Conservation (phyloP, 2,888 invertebrate species). For the Drosophila mayaguana region DNA sequence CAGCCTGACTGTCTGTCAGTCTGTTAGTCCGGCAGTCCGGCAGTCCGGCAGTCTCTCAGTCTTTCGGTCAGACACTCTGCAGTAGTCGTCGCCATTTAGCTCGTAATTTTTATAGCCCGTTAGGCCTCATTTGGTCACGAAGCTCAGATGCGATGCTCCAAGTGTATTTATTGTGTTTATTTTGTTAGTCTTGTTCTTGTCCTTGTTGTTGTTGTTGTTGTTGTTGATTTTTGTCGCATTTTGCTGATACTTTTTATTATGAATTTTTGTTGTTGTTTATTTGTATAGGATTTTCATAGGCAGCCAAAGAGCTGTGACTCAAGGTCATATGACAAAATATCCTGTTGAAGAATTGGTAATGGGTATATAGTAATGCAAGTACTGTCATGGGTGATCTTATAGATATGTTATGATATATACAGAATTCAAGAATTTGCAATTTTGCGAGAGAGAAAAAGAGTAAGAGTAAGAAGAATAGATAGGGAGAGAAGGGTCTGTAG, state of each 20-base stretch:
- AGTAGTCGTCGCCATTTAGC: constrained; percentile 60
- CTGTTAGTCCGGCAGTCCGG: constrained; percentile 12
- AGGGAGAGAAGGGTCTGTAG: too few relatives aligned
- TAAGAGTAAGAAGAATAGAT: too few relatives aligned
- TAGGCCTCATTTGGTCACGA: constrained; percentile 66
- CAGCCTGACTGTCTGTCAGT: neutral
- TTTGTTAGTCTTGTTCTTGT: constrained; percentile 14
- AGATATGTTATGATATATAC: too few relatives aligned
- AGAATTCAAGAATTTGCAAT: too few relatives aligned
- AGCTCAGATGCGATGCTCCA: constrained; percentile 31
- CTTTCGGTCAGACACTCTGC: constrained; percentile 38
- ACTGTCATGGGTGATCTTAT: too few relatives aligned
- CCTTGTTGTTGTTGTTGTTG: constrained; percentile 15
- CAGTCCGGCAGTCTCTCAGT: constrained; percentile 17
- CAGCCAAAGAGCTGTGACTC: constrained; percentile 42
- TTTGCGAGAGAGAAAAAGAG: too few relatives aligned
- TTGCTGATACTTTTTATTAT: constrained; percentile 20
- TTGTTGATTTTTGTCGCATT: constrained; percentile 26
- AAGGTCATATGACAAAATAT: constrained; percentile 44
- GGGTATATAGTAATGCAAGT: neutral
- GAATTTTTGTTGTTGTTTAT: constrained; percentile 26
- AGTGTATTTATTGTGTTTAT: constrained; percentile 34
- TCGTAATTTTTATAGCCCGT: constrained; percentile 68
- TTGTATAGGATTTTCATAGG: constrained; percentile 49
- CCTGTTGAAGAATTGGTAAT: neutral